Evolutionary conservation across 2,113 vertebrate species (phyloP).

Genomic region (Cisticola juncidis): DNA sequence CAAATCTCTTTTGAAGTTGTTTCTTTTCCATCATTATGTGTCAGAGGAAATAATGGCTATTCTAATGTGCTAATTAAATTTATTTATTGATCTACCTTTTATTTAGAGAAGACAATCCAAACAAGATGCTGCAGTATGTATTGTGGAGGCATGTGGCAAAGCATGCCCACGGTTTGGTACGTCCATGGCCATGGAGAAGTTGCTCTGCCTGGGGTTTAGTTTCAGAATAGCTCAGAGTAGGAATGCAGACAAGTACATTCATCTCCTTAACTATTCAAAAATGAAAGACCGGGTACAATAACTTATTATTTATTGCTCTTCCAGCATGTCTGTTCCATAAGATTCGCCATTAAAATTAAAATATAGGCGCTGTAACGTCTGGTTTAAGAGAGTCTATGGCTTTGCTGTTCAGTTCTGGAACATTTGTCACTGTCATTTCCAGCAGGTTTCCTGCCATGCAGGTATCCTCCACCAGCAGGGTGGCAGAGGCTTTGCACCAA

Average conservation of each 20-base stretch:
- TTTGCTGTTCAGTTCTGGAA: conserved; percentile 3
- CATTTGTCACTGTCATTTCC: conserved; percentile 41
- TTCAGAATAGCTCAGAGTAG: conserved; percentile 45
- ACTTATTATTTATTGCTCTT: conserved; percentile 69
- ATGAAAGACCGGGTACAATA: conserved; percentile 67
- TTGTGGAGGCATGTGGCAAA: neutral
- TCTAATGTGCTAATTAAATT: conserved; percentile 51
- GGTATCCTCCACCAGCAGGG: neutral
- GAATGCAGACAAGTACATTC: conserved; percentile 66
- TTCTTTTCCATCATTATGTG: neutral
- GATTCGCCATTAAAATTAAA: conserved; percentile 66
- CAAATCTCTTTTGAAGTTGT: conserved; percentile 32
- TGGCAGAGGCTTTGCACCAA: neutral
- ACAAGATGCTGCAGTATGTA: neutral
- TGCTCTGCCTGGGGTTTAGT: conserved; percentile 20
- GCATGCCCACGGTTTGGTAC: neutral
- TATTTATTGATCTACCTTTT: conserved; percentile 50
- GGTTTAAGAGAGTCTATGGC: conserved; percentile 55
- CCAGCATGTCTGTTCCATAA: conserved; percentile 46
- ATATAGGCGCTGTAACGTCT: conserved; percentile 44
- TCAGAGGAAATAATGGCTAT: conserved; percentile 21
- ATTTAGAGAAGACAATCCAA: conserved; percentile 35
- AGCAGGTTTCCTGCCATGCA: neutral
- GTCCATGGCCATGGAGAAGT: neutral
- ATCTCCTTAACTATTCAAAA: conserved; percentile 73